Evolutionary conservation across 2,113 vertebrate species (phyloP).

Genomic region (Rhinoptilus africanus): DNA sequence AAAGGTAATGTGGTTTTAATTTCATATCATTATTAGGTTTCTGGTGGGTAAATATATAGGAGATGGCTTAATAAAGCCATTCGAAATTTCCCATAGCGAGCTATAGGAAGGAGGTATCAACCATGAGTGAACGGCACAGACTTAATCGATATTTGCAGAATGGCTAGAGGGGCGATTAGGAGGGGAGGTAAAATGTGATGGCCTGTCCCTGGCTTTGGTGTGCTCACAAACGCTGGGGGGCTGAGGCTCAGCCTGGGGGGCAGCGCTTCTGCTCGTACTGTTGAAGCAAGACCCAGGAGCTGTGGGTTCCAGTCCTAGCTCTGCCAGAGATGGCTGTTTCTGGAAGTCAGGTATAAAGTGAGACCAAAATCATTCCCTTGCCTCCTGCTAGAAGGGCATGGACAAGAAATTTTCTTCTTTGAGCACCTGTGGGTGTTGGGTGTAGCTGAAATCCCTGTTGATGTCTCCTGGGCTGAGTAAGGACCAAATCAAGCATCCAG

Average conservation of each 20-base stretch:
- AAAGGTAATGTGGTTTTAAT: conserved; percentile 50
- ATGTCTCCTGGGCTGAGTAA: neutral
- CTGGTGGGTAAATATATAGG: conserved; percentile 6
- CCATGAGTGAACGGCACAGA: neutral
- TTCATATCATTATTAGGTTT: conserved; percentile 1
- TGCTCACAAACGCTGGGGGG: neutral
- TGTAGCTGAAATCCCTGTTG: neutral
- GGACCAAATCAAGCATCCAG: neutral
- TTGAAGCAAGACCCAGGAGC: neutral
- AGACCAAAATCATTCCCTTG: neutral
- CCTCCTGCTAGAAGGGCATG: neutral
- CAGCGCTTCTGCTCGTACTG: neutral
- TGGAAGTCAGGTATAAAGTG: neutral
- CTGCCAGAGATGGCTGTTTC: neutral
- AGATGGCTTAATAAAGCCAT: conserved; percentile 10
- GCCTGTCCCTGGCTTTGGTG: neutral
- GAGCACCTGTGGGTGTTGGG: neutral
- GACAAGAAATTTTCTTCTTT: neutral
- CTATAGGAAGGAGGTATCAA: neutral
- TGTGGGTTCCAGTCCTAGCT: neutral
- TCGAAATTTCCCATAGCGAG: neutral
- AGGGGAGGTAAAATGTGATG: neutral
- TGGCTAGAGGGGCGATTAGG: neutral
- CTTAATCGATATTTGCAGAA: neutral
- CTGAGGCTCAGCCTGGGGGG: neutral